Conservation (phyloP, 1,140 invertebrate species). For the Parasteatoda tepidariorum region DNA sequence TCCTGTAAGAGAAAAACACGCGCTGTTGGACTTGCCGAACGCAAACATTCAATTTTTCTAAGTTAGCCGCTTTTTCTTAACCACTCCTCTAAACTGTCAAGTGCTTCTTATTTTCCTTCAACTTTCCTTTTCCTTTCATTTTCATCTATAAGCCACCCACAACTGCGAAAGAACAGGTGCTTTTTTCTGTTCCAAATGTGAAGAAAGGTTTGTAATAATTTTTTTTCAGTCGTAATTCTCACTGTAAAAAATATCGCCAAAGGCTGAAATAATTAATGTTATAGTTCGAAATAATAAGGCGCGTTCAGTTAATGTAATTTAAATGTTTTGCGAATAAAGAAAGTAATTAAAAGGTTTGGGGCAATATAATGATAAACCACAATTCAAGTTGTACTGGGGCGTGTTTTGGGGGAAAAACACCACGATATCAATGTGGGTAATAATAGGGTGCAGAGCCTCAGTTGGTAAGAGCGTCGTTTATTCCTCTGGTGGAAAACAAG, state of each 20-base stretch:
- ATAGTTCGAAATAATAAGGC: too few species aligned
- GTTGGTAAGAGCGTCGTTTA: too few species aligned
- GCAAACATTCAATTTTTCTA: neutral
- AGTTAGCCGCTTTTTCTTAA: neutral
- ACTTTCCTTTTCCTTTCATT: neutral
- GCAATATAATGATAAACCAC: too few species aligned
- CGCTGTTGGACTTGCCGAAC: neutral
- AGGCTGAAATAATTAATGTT: too few species aligned
- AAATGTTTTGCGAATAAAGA: too few species aligned
- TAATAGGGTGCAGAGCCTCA: too few species aligned
- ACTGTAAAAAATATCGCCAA: neutral
- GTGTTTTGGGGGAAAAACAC: too few species aligned
- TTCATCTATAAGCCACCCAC: slow-evolving; percentile 12
- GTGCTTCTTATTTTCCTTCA: neutral
- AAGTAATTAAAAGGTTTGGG: too few species aligned
- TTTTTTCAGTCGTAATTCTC: neutral
- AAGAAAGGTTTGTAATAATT: neutral
- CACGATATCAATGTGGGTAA: too few species aligned
- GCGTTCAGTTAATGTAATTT: too few species aligned
- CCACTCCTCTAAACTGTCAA: neutral
- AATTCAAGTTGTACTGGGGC: too few species aligned
- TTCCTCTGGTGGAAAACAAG: too few species aligned
- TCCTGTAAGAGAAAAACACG: neutral
- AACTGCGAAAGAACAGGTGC: slow-evolving; percentile 32
- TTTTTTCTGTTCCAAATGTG: neutral